Conservation (phyloP, 2,797 vertebrate genomes). For the Enteromius unitaeniatus region DNA sequence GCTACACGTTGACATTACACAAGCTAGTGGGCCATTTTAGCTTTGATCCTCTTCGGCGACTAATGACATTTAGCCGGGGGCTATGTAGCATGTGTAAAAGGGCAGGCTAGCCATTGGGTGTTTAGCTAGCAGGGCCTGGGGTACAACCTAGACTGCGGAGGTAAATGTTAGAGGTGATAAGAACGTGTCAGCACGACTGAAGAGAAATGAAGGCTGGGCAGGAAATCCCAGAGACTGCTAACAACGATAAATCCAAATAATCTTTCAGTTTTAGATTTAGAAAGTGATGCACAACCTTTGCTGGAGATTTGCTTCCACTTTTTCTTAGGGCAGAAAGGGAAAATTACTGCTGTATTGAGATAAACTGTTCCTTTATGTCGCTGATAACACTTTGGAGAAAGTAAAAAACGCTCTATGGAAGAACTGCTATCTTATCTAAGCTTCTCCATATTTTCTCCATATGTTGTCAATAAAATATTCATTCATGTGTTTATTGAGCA, state of each 20-base stretch:
- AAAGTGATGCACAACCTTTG: conserved; percentile 36
- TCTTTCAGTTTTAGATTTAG: conserved; percentile 36
- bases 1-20: conserved; percentile 44
- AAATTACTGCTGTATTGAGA: conserved; percentile 28
- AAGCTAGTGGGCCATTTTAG: conserved; percentile 30
- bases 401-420: background rate
- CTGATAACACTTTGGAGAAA: conserved; percentile 25
- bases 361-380: conserved; percentile 21
- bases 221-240: conserved; percentile 11
- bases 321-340: conserved; percentile 25
- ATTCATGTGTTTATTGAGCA: conserved; percentile 20
- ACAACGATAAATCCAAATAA: conserved; percentile 32
- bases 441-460: conserved; percentile 9
- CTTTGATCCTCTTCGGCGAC: conserved; percentile 43
- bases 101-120: conserved; percentile 21
- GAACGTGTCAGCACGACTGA: background rate
- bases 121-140: conserved; percentile 36
- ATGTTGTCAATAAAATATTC: conserved; percentile 2
- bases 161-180: conserved; percentile 50
- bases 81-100: conserved; percentile 49
- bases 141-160: conserved; percentile 32
- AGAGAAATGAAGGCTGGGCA: conserved; percentile 24
- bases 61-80: conserved; percentile 51
- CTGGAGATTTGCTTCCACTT: conserved; percentile 14
- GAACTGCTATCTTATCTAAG: conserved; percentile 9